These are phyloP conservation scores for Chelonia mydas DNA, from an alignment of 2,797 vertebrate genomes.

Conservation along the genomic window DNA sequence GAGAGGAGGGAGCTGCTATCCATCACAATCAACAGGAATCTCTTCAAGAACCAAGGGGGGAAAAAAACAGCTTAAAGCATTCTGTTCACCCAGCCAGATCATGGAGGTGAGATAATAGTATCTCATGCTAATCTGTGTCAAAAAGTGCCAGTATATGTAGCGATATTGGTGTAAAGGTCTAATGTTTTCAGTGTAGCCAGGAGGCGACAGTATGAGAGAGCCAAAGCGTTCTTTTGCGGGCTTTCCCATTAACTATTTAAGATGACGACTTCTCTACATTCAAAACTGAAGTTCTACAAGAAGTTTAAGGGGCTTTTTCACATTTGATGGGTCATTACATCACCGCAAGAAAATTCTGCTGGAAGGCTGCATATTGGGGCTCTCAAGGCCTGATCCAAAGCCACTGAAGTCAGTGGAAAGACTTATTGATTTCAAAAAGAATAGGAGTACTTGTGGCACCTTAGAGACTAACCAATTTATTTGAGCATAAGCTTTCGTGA, in stretches of 20 bases:
- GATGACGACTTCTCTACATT: not conserved
- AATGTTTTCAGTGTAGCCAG: not conserved
- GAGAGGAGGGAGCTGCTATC: too few species aligned
- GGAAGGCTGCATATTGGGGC: not conserved
- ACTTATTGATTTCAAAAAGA: not conserved
- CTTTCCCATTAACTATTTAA: not conserved
- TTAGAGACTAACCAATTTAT: too few species aligned
- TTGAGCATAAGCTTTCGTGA: too few species aligned
- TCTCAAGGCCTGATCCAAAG: not conserved
- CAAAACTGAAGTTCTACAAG: not conserved
- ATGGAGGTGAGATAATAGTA: not conserved
- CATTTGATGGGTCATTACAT: not conserved
- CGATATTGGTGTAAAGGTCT: not conserved
- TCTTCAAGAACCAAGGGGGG: not conserved
- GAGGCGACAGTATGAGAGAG: not conserved
- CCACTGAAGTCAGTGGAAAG: not conserved
- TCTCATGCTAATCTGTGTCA: not conserved
- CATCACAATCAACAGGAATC: not conserved
- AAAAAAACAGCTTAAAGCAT: not conserved
- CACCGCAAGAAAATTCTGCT: not conserved
- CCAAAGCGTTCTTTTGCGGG: not conserved
- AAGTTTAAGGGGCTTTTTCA: not conserved
- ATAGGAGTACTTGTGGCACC: too few species aligned
- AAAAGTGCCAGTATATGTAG: not conserved
- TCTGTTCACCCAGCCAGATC: not conserved